Base-by-base conservation (phyloP, 1,140 invertebrate genomes). In the Brachystomella parvula region DNA sequence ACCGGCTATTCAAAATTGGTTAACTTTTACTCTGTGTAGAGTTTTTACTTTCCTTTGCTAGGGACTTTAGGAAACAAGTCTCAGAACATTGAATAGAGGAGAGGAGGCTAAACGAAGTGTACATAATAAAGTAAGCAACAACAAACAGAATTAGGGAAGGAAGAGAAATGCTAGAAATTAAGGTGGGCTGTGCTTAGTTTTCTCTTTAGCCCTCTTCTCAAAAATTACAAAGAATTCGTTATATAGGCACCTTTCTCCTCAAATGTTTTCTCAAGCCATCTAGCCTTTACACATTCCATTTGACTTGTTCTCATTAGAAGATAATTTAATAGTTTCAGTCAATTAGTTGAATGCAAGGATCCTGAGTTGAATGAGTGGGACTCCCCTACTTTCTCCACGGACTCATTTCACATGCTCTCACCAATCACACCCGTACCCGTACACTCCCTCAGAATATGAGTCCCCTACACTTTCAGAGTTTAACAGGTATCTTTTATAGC, bases 201-300 rank as follows among this genome's bases (percentile, higher is more conserved):
- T 44, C 9, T n/a, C 39, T 44, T 44, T n/a, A 44, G n/a, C 39
- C 9, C 39, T 44, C n/a, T n/a, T 12, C 39, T 44, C n/a, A 12
- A 44, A 12, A 44, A 44, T 9, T 44, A 44, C n/a, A n/a, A n/a
- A n/a, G 35, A 39, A 6, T 39, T 39, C 35, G 35, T 39, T n/a
- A n/a, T n/a, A n/a, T n/a, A n/a, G n/a, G n/a, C n/a, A n/a, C n/a
- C n/a, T n/a, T n/a, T 6, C 19, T 39, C 35, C 35, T 39, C 35
- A 39, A 39, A 19, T 39, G 35, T 19, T 19, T 39, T 19, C 6
- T 39, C 6, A 39, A 6, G 35, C 19, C 35, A 53, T 19, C 12
- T 12, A 53, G 24, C 49, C 12, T 53, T 53, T 53, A 53, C 49
- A 53, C 49, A 53, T 53, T 53, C 24, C 49, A 53, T 53, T 53